These are phyloP conservation scores for Eumerus sabulonum DNA, from an alignment of 2,888 invertebrate genomes.

Conservation along the genomic window DNA sequence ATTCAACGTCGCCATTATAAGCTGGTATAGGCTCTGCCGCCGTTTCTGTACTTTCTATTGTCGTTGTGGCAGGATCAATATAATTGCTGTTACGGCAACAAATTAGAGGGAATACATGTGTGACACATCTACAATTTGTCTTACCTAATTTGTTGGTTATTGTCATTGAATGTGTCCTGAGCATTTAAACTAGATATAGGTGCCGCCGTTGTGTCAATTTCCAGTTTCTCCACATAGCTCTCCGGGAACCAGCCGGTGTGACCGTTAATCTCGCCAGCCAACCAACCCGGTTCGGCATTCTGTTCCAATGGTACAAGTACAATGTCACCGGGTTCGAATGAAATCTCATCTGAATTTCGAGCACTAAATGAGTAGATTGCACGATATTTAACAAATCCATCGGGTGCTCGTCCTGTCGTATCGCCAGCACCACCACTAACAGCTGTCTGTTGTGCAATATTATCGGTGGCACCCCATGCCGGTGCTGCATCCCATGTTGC, in stretches of 20 bases:
- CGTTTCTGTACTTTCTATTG: conserved; percentile 70
- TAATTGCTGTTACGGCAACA: conserved; percentile 42
- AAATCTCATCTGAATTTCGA: conserved; percentile 94
- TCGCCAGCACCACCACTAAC: conserved; percentile 69
- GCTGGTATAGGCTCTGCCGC: conserved; percentile 70
- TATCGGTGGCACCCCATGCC: conserved; percentile 74
- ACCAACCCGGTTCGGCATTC: conserved; percentile 98
- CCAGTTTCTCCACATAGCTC: conserved; percentile 92
- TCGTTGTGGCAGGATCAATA: conserved; percentile 58
- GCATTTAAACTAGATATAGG: conserved; percentile 70
- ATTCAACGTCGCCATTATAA: conserved; percentile 82
- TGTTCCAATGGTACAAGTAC: conserved; percentile 87
- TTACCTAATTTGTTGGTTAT: conserved; percentile 80
- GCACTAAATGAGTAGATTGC: conserved; percentile 97
- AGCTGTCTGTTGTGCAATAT: conserved; percentile 71
- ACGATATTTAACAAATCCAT: conserved; percentile 86
- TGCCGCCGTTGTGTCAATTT: conserved; percentile 71
- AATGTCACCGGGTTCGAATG: conserved; percentile 95
- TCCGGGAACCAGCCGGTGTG: conserved; percentile 98
- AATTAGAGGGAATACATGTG: background rate
- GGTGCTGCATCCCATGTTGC: conserved; percentile 80
- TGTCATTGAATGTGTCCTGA: conserved; percentile 75
- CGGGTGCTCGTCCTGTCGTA: conserved; percentile 77
- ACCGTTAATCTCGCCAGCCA: conserved; percentile 94
- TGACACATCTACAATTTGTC: conserved; percentile 57